Base-by-base conservation (phyloP, 1,140 invertebrate genomes). In the Oedothorax gibbosus region DNA sequence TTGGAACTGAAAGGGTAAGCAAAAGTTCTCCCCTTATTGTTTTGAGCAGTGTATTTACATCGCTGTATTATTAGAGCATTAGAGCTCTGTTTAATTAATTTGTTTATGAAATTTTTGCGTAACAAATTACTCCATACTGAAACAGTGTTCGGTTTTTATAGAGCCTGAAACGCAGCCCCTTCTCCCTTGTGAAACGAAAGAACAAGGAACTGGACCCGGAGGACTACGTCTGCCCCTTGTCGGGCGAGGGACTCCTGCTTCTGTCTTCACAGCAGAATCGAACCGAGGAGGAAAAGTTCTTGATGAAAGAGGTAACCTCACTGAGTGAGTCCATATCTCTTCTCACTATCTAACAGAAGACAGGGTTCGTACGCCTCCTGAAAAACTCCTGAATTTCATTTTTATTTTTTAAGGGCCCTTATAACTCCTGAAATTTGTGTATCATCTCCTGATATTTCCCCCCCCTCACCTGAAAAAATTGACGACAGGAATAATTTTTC, bases 121-220 rank as follows among this genome's bases (percentile, higher is more conserved):
- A 66, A 66, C n/a, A 66, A 15, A 18, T 15, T 5, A 66, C 21
- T 18, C 21, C 64, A 15, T 66, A 18, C 18, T 15, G 10, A 66
- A 15, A 35, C 35, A 2, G 5, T 35, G 35, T 5, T 35, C 5
- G 1, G 35, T 35, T 87, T 65, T 92, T 92, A 76, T 88, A 96
- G 95, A 92, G 94, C 89, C 93, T 94, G 88, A 97, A 97, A 90
- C 96, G 95, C 90, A 94, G 94, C 54, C 68, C 95, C 97, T 89
- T 98, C 90, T 95, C 96, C 0, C 90, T 97, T 87, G 97, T 96
- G 88, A 92, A 95, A 60, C 96, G 95, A 89, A 96, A 96, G 89
- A 95, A 94, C 87, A 95, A 95, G 89, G 90, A 90, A 15, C 85
- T 88, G 14, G 96, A 97, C 87, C 90, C 94, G 7, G 96, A 97